Evolutionary conservation across 2,113 vertebrate genomes (phyloP).

Genomic region (Zosterops japonicus): DNA sequence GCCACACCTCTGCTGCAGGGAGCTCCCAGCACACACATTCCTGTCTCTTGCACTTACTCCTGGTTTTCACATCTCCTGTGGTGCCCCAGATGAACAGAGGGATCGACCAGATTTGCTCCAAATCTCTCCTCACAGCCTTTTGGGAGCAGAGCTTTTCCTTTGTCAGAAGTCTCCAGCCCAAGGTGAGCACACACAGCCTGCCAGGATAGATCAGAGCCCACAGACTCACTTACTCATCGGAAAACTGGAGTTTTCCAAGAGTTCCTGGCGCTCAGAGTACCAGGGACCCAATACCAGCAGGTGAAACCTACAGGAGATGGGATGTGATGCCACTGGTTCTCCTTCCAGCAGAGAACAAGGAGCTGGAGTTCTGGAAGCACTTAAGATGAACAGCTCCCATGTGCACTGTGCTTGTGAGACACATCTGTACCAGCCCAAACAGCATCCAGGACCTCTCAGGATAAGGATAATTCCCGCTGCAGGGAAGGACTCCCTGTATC

Average conservation of each 20-base stretch:
- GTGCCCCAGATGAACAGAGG: neutral
- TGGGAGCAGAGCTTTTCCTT: neutral
- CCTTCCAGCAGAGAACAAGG: neutral
- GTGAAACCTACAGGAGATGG: neutral
- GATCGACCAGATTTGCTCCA: neutral
- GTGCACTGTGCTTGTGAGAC: neutral
- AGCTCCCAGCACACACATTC: neutral
- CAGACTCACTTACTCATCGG: neutral
- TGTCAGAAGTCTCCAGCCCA: neutral
- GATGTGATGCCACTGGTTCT: neutral
- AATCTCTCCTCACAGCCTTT: neutral
- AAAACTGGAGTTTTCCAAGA: neutral
- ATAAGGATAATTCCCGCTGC: neutral
- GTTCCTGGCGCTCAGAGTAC: neutral
- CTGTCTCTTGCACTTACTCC: neutral
- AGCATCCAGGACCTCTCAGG: neutral
- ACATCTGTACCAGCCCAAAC: neutral
- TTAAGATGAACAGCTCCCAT: neutral
- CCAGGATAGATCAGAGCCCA: neutral
- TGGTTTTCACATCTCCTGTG: neutral
- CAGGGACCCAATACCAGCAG: accelerated
- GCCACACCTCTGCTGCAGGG: neutral
- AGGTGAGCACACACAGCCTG: accelerated
- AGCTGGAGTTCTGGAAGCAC: neutral
- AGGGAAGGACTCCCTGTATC: neutral